Conservation (phyloP, 2,888 invertebrate species). For the Spicauda simplicius region DNA sequence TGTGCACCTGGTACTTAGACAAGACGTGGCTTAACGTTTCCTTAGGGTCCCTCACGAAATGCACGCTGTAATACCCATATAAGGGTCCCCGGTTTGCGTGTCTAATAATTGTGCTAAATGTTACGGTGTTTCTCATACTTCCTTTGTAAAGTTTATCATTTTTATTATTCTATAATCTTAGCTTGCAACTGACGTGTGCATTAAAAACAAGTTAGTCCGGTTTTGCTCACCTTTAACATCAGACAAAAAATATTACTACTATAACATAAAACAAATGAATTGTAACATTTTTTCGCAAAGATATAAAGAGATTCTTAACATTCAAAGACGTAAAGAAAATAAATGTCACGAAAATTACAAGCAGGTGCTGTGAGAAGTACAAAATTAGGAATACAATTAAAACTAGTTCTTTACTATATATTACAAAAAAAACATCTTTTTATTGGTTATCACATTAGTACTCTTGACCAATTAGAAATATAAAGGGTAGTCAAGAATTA, state of each 20-base stretch:
- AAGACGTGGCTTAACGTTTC: slow-evolving; percentile 36
- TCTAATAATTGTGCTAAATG: slow-evolving; percentile 10
- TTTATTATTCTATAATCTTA: neutral
- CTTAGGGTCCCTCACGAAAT: slow-evolving; percentile 32
- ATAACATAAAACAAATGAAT: neutral
- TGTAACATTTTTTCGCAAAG: neutral
- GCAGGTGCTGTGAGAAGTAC: too few relatives aligned
- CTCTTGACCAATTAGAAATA: too few relatives aligned
- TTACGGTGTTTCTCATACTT: neutral
- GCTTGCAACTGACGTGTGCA: neutral
- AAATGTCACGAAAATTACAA: too few relatives aligned
- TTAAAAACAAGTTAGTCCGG: neutral
- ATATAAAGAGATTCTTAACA: neutral
- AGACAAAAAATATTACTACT: neutral
- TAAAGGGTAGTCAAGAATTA: too few relatives aligned
- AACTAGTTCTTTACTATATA: too few relatives aligned
- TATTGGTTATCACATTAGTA: too few relatives aligned
- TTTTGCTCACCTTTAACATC: slow-evolving; percentile 3
- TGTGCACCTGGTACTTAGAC: slow-evolving; percentile 78
- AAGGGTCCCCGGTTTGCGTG: slow-evolving; percentile 10
- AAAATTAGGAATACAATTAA: too few relatives aligned
- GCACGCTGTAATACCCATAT: slow-evolving; percentile 17
- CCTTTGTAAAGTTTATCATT: neutral
- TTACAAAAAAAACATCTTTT: too few relatives aligned
- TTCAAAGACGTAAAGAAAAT: too few relatives aligned